A percentile compares a stretch with the other conserved stretches of the same genome.
Evolutionary conservation across 2,113 vertebrate species (phyloP).

Genomic region (Elephantulus edwardii): DNA sequence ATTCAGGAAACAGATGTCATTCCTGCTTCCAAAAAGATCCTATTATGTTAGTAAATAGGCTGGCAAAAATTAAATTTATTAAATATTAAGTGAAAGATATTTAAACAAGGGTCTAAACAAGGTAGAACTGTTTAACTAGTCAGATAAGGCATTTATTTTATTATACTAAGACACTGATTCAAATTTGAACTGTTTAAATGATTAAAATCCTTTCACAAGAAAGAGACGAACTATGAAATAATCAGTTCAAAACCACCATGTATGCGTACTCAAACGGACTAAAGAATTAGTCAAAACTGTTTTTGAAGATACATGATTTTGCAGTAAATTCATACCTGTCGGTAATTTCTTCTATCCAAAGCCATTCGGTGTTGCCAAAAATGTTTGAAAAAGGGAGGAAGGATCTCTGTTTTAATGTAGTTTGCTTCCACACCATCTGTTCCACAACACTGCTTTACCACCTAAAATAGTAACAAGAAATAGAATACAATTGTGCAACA

Average conservation of each 20-base stretch:
- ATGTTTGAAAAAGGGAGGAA: conserved; percentile 99
- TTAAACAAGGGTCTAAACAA: not conserved
- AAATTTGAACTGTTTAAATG: not conserved
- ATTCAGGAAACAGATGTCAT: too few species aligned
- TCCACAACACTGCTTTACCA: conserved; percentile 99
- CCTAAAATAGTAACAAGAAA: conserved; percentile 83
- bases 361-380: conserved; percentile 99
- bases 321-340: conserved; percentile 88
- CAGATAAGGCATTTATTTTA: conserved; percentile 7
- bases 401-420: conserved; percentile 99
- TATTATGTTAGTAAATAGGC: not conserved
- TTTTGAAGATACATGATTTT: not conserved
- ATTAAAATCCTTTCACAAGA: conserved; percentile 24
- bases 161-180: not conserved
- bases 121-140: not conserved
- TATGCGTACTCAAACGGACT: not conserved
- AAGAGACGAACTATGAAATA: not conserved
- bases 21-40: too few species aligned
- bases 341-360: conserved; percentile 97
- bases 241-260: not conserved
- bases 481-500: not conserved
- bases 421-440: conserved; percentile 99
- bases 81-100: not conserved
- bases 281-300: not conserved
- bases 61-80: not conserved